phyloP scores from a whole-genome alignment of 2,888 invertebrate genomes.

The Aricia artaxerxes region DNA sequence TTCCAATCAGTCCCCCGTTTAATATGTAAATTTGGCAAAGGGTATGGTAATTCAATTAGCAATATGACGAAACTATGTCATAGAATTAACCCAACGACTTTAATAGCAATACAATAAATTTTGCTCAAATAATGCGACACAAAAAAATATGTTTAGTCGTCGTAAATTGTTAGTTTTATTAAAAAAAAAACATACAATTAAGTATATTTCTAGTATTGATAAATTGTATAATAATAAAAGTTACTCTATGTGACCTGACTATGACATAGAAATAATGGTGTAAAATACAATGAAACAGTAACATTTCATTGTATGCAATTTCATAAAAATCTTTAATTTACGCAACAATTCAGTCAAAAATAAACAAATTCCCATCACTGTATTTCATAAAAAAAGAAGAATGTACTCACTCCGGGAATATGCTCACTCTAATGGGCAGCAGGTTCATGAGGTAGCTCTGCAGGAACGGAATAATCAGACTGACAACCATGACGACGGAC shows the following conservation, averaged over 20 bases:
- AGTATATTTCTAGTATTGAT: no score
- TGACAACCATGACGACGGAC: constrained; percentile 61
- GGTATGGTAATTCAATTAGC: constrained; percentile 1
- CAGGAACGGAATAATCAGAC: constrained; percentile 69
- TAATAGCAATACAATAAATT: background rate
- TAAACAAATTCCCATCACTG: background rate
- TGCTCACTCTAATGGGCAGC: constrained; percentile 67
- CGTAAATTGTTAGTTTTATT: no score
- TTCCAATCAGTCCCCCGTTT: constrained; percentile 11
- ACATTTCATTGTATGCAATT: background rate
- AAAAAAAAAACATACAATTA: no score
- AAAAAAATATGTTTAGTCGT: no score
- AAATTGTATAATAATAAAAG: background rate
- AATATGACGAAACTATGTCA: constrained; percentile 9
- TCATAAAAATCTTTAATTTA: background rate
- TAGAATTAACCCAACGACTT: background rate
- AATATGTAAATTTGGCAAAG: constrained; percentile 11
- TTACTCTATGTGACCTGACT: background rate
- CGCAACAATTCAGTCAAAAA: background rate
- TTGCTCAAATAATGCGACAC: background rate
- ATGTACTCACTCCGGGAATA: constrained; percentile 71
- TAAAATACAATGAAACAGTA: background rate
- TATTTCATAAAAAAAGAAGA: background rate
- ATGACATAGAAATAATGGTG: background rate
- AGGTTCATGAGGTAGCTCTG: constrained; percentile 74